Evolutionary conservation across 2,113 vertebrate species (phyloP), one percentile per base, ranked within the genome.

Genomic region (Microtus ochrogaster): DNA sequence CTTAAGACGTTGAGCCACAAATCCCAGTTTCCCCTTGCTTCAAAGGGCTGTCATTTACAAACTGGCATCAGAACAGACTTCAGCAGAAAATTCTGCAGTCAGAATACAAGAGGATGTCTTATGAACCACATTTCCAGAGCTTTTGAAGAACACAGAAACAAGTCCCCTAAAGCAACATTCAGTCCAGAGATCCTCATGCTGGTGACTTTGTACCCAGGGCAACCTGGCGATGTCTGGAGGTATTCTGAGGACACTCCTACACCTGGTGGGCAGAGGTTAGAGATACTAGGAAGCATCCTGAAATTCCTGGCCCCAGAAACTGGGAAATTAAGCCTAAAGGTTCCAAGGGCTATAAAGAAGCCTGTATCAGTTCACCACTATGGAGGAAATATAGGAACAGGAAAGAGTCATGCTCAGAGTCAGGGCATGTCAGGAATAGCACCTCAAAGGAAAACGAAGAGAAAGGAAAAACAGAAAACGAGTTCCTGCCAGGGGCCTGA

Each of bases 331-430:
- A 5, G 44, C 74, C 49, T 7, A 14, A 28, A 92, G 0, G 22
- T 1, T 52, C 21, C 7, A 55, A 39, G 92, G 39, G n/a, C 61
- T 7, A 61, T 0, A 47, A 44, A 55, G 19, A 58, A 88, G 87
- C 61, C 41, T 0, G 0, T 7, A 55, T 26, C 10, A 4, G 3
- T 10, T 26, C 33, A 26, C 7, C 7, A 81, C 49, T 10, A 13
- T 8, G 17, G 3, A 1, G 17, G 36, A 70, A n/a, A 83, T 0
- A 1, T 1, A 39, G 2, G 28, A 33, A 39, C 14, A 3, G 24
- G 0, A 24, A 30, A 36, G 30, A 28, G 6, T 17, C 24, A 44
- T 10, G 21, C 17, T 33, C 41, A 30, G n/a, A 41, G 36, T 7
- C 33, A 68, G 52, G 2, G 33, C 2, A 1, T 1, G 10, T 30